Conservation (phyloP, 2,888 invertebrate genomes). For the Scrobipalpa costella region DNA sequence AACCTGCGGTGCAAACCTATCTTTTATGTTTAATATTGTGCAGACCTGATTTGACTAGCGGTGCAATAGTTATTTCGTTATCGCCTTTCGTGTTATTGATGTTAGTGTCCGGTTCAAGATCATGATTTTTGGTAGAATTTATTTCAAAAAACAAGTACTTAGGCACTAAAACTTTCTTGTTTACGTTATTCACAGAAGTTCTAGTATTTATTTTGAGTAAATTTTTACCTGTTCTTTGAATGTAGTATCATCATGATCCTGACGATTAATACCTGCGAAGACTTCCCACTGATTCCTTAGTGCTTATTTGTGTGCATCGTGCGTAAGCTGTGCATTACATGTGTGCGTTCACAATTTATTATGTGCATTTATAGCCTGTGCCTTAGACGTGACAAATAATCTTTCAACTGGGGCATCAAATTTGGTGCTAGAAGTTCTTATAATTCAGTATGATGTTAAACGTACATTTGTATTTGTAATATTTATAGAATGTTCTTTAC, state of each 20-base stretch:
- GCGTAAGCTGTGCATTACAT: slow-evolving; percentile 75
- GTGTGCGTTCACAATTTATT: slow-evolving; percentile 70
- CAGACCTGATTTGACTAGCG: slow-evolving; percentile 59
- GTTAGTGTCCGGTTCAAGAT: slow-evolving; percentile 65
- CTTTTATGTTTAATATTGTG: slow-evolving; percentile 50
- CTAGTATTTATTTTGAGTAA: background rate
- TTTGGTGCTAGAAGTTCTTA: slow-evolving; percentile 35
- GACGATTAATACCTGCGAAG: background rate
- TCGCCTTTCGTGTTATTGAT: slow-evolving; percentile 65
- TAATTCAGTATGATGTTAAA: background rate
- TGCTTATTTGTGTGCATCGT: slow-evolving; percentile 74
- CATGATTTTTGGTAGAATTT: slow-evolving; percentile 45
- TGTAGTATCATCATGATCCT: slow-evolving; percentile 5
- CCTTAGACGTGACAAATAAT: slow-evolving; percentile 67
- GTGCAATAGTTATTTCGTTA: slow-evolving; percentile 76
- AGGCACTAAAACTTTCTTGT: background rate
- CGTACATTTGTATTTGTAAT: no score
- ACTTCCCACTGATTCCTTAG: slow-evolving; percentile 18
- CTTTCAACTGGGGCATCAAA: slow-evolving; percentile 63
- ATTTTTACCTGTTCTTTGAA: background rate
- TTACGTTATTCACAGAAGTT: background rate
- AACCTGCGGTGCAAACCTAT: slow-evolving; percentile 62
- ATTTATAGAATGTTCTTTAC: no score
- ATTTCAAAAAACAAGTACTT: slow-evolving; percentile 13
- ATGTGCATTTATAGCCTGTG: slow-evolving; percentile 75